Evolutionary conservation across 1,140 invertebrate species (phyloP).

Genomic region (Halictus rubicundus): DNA sequence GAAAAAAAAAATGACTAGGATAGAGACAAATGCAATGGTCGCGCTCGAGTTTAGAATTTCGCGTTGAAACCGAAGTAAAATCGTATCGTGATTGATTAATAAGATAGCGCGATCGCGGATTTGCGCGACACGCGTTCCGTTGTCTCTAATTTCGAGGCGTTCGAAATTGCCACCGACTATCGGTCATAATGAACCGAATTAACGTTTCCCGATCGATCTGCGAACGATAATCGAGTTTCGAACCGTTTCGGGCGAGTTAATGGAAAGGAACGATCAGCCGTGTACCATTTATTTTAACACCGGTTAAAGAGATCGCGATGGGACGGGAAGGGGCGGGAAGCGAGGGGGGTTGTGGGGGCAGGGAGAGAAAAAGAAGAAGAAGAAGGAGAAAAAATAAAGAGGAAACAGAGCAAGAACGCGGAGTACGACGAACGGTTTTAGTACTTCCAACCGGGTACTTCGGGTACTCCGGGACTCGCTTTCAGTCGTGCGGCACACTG

Average conservation of each 20-base stretch:
- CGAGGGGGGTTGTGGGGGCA: no score
- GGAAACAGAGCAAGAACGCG: not conserved
- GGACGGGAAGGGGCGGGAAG: no score
- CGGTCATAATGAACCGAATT: not conserved
- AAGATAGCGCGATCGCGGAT: no score
- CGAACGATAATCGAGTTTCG: not conserved
- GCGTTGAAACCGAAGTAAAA: no score
- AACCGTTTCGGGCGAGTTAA: not conserved
- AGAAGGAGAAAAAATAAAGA: no score
- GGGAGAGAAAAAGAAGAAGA: no score
- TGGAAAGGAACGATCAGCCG: not conserved
- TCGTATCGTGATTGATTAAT: no score
- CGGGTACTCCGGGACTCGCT: not conserved
- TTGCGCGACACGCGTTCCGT: not conserved
- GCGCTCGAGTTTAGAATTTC: no score
- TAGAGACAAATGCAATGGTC: no score
- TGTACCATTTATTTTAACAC: not conserved
- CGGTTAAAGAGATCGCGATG: not conserved
- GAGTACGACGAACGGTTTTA: not conserved
- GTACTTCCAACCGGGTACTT: not conserved
- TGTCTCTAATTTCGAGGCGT: not conserved
- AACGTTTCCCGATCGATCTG: not conserved
- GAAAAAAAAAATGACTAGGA: no score
- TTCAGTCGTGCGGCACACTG: not conserved
- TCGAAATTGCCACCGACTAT: not conserved